Base-by-base conservation (phyloP, 2,797 vertebrate species). In the Caiman crocodilus region DNA sequence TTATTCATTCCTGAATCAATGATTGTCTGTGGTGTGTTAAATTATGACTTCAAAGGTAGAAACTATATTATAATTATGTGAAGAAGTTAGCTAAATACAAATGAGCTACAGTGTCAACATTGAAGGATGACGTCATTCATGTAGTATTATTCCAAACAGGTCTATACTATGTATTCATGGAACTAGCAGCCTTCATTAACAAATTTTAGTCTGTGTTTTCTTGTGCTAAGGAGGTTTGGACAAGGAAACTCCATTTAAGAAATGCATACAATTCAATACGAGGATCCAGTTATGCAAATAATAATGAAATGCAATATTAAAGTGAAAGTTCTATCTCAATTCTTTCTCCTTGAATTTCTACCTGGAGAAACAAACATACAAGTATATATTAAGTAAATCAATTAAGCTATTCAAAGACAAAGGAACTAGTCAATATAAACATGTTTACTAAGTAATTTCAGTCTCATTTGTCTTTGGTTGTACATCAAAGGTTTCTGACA, bases 401-500 rank as follows among this genome's bases (percentile, higher is more conserved):
- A 17, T 1, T 1, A 64, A 14, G n/a, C 3, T 87, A 80, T 14
- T 78, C 23, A 84, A 89, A 32, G 42, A 84, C 2, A n/a, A 67
- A 93, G 61, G 84, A 80, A 55, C 79, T 82, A 87, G 17, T 82
- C 30, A 84, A 63, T 71, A 16, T 1, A 0, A 56, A 77, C 5
- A 79, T 18, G 14, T 65, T 50, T 86, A 67, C 23, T 80, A 84
- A 93, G 61, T 42, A 88, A 32, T 87, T 88, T 56, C 18, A 35
- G 42, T 56, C 89, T 76, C 89, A 76, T 2, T 88, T 94, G 87
- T 89, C 57, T 79, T 92, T 90, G 92, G 74, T 84, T 88, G 74
- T 79, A 82, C 20, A 69, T 77, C 89, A 90, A 17, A 73, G 65
- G 67, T 88, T 88, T 96, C 82, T 94, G 93, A 92, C n/a, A 94